A percentile compares a stretch with the other conserved stretches of the same genome.
phyloP scores from a whole-genome alignment of 2,113 vertebrate species.

The Columba livia region DNA sequence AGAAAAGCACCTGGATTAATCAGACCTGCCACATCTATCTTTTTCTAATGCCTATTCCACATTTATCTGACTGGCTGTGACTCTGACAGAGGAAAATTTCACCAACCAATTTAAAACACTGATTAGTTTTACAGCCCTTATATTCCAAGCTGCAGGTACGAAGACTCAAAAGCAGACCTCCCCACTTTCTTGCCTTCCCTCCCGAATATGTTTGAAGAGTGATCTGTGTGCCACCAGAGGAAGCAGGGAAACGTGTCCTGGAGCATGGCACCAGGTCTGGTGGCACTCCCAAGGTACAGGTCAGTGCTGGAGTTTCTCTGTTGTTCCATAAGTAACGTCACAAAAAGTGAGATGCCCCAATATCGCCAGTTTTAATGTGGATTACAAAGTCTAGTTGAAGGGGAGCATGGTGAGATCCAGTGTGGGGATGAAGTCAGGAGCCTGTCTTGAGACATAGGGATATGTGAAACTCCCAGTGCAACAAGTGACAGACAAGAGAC shows the following conservation, averaged over 20 bases:
- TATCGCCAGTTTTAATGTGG: not conserved
- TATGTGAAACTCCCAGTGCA: too few relatives aligned
- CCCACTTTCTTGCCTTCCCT: not conserved
- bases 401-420: not conserved
- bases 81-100: slow-evolving; percentile 25
- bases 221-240: not conserved
- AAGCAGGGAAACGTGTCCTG: not conserved
- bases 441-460: not conserved
- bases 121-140: slow-evolving; percentile 7
- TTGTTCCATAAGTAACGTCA: not conserved
- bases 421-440: not conserved
- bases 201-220: not conserved
- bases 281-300: not conserved
- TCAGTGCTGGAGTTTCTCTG: not conserved
- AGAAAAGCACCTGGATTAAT: slow-evolving; percentile 61
- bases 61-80: slow-evolving; percentile 5
- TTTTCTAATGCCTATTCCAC: slow-evolving; percentile 49
- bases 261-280: not conserved
- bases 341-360: not conserved
- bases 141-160: not conserved
- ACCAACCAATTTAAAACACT: slow-evolving; percentile 4
- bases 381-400: not conserved
- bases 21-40: slow-evolving; percentile 68
- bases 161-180: not conserved
- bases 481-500: not conserved